A percentile compares a stretch with the other conserved stretches of the same genome.
Conservation (phyloP, 2,888 invertebrate species). For the Brenthis daphne region DNA sequence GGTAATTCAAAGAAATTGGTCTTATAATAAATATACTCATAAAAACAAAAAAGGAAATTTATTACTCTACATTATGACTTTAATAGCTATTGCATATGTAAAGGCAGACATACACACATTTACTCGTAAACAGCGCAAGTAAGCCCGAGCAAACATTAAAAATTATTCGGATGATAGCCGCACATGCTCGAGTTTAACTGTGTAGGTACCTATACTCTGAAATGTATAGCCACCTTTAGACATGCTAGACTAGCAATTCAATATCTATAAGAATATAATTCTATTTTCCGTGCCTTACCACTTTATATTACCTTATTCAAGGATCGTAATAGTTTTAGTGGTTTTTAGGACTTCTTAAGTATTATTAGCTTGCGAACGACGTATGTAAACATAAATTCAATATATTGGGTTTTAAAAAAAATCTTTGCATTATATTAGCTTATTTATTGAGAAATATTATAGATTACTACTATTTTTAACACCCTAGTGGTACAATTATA, state of each 20-base stretch:
- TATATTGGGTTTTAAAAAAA: neutral
- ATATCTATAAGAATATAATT: neutral
- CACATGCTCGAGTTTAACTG: too few relatives aligned
- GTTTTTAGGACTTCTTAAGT: constrained; percentile 30
- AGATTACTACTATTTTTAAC: neutral
- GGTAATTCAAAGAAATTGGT: too few relatives aligned
- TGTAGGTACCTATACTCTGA: too few relatives aligned
- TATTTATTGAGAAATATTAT: too few relatives aligned
- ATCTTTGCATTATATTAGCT: too few relatives aligned
- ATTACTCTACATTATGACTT: neutral
- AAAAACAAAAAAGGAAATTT: neutral
- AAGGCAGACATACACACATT: too few relatives aligned
- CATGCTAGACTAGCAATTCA: neutral
- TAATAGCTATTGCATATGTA: neutral
- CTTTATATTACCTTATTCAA: constrained; percentile 29
- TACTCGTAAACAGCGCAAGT: too few relatives aligned
- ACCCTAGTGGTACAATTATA: too few relatives aligned
- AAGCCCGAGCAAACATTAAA: too few relatives aligned
- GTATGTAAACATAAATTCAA: neutral
- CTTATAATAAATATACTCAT: too few relatives aligned
- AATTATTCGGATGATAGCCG: too few relatives aligned
- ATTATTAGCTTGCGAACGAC: constrained; percentile 33
- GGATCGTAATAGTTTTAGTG: constrained; percentile 42
- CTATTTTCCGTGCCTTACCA: neutral
- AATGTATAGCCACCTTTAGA: too few relatives aligned